A percentile compares a stretch with the other conserved stretches of the same genome.
Conservation (phyloP, 2,113 vertebrate genomes). For the Dolichallabes microphthalmus region DNA sequence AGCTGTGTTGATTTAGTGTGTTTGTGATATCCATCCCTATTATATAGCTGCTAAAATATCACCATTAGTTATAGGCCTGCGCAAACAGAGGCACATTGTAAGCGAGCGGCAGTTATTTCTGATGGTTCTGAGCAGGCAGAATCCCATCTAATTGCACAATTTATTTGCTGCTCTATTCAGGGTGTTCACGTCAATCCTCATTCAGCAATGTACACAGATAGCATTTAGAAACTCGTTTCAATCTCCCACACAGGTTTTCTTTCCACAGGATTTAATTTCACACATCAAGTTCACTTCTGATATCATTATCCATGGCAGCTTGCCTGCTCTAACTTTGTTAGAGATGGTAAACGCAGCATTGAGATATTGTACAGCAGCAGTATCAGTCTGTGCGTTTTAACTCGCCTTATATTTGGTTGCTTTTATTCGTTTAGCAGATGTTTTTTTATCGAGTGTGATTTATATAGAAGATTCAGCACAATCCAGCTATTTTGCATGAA, state of each 20-base stretch:
- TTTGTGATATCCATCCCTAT: constrained; percentile 2
- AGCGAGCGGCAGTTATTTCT: constrained; percentile 65
- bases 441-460: background rate
- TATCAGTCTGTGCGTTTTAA: constrained; percentile 5
- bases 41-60: background rate
- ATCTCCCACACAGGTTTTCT: constrained; percentile 68
- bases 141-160: constrained; percentile 75
- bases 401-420: background rate
- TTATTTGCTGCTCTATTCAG: constrained; percentile 65
- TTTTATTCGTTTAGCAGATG: background rate
- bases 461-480: background rate
- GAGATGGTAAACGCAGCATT: constrained; percentile 7
- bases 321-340: constrained; percentile 68
- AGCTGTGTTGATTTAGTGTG: background rate
- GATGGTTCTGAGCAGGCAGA: constrained; percentile 70
- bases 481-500: background rate
- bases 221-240: constrained; percentile 74
- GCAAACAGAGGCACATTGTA: constrained; percentile 9
- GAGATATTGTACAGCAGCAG: constrained; percentile 55
- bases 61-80: constrained; percentile 39
- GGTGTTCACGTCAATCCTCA: constrained; percentile 77
- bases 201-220: constrained; percentile 74
- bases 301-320: constrained; percentile 76
- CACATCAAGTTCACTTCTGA: constrained; percentile 78
- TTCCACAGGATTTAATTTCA: constrained; percentile 74